Percentiles rank a stretch among this genome's conserved stretches.
Conservation (phyloP, 2,888 invertebrate genomes). For the Oscheius sp. region DNA sequence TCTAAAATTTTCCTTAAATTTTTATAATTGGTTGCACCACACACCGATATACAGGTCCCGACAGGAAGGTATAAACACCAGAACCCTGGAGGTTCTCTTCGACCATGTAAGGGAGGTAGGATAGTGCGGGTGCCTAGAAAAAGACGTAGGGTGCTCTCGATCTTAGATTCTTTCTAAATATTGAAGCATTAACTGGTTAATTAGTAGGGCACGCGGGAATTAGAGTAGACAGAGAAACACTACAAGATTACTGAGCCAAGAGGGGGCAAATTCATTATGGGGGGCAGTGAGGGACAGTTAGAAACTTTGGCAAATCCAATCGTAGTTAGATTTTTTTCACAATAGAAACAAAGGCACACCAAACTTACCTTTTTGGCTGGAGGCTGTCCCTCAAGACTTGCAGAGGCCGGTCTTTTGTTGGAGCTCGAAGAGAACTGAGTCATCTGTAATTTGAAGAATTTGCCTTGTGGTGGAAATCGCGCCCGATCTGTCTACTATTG, state of each 20-base stretch:
- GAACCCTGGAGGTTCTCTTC: slow-evolving; percentile 7
- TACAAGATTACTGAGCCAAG: not conserved
- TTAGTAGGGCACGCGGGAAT: not conserved
- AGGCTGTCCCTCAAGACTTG: slow-evolving; percentile 12
- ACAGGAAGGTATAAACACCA: slow-evolving; percentile 29
- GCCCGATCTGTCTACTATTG: not conserved
- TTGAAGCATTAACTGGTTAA: not conserved
- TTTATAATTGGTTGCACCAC: slow-evolving; percentile 22
- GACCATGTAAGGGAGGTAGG: slow-evolving; percentile 28
- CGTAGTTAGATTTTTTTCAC: not conserved
- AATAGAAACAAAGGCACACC: slow-evolving; percentile 7
- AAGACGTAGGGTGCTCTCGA: slow-evolving; percentile 5
- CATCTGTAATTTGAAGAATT: slow-evolving; percentile 7
- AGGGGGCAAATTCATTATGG: not conserved
- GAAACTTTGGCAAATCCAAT: not conserved
- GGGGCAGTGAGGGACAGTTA: not conserved
- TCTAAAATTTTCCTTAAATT: not conserved
- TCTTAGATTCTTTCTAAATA: slow-evolving; percentile 14
- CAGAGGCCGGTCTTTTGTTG: slow-evolving; percentile 23
- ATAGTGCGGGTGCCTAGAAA: slow-evolving; percentile 35
- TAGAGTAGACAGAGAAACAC: not conserved
- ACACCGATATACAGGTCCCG: slow-evolving; percentile 38
- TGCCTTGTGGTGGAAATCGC: not conserved
- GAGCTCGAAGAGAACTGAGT: not conserved
- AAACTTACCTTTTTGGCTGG: slow-evolving; percentile 20